Evolutionary conservation across 2,113 vertebrate species (phyloP).

Genomic region (Numida meleagris): DNA sequence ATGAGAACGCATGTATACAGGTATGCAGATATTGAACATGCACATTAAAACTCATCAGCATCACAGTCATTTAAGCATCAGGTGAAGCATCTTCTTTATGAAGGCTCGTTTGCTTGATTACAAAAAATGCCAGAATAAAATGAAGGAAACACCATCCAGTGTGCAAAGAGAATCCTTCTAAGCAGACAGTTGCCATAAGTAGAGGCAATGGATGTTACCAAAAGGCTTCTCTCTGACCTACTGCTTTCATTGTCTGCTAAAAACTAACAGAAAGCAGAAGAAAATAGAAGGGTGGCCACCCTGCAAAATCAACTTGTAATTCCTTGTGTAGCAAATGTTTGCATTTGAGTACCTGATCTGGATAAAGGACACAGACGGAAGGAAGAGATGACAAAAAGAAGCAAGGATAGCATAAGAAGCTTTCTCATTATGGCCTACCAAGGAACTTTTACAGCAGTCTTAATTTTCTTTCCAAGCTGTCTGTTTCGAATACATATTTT

Average conservation of each 20-base stretch:
- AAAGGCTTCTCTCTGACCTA: neutral
- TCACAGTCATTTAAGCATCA: neutral
- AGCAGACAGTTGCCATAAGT: neutral
- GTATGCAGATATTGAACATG: neutral
- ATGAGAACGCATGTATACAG: rapidly evolving
- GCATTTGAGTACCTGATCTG: neutral
- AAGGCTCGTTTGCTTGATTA: neutral
- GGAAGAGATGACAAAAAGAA: neutral
- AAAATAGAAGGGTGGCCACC: neutral
- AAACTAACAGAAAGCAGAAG: neutral
- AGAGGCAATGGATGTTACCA: neutral
- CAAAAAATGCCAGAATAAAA: neutral
- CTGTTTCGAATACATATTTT: neutral
- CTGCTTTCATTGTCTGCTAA: neutral
- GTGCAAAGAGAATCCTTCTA: neutral
- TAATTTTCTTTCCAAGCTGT: neutral
- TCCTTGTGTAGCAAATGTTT: neutral
- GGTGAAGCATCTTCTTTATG: neutral
- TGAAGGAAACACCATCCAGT: rapidly evolving
- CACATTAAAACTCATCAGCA: neutral
- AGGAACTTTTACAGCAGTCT: neutral
- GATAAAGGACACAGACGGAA: neutral
- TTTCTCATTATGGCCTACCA: neutral
- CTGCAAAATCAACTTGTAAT: neutral
- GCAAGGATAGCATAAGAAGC: neutral